These are phyloP conservation scores for Sturnira hondurensis DNA, from an alignment of 2,113 vertebrate species.

Conservation along the genomic window DNA sequence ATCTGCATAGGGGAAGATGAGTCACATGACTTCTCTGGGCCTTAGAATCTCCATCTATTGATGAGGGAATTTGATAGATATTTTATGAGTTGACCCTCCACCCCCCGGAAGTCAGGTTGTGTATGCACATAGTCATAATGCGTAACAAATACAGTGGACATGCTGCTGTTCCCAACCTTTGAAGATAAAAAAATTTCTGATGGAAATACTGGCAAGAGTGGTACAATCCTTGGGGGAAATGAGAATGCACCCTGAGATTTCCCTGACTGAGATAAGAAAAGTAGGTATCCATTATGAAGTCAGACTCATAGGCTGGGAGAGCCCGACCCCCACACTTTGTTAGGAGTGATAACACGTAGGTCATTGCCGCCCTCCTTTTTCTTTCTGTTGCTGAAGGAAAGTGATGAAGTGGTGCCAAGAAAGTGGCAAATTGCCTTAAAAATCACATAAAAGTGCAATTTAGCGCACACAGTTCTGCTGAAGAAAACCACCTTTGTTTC, in stretches of 20 bases:
- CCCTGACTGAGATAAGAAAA: neutral
- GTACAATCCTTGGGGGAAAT: neutral
- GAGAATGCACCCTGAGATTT: neutral
- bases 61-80: neutral
- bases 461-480: accelerated
- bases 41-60: neutral
- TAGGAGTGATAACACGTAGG: slow-evolving; percentile 46
- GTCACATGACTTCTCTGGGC: neutral
- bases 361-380: slow-evolving; percentile 28
- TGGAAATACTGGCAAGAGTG: neutral
- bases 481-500: slow-evolving; percentile 52
- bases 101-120: neutral
- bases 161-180: neutral
- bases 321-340: neutral
- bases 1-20: neutral
- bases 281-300: slow-evolving; percentile 13
- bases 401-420: slow-evolving; percentile 51
- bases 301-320: neutral
- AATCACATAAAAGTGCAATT: slow-evolving; percentile 68
- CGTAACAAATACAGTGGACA: neutral
- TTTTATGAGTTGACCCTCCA: neutral
- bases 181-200: neutral
- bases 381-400: slow-evolving; percentile 46
- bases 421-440: slow-evolving; percentile 65
- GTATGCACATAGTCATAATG: neutral